phyloP scores from a whole-genome alignment of 53 echinoderm and acorn worm species.

The Temnopleurus reevesii region DNA sequence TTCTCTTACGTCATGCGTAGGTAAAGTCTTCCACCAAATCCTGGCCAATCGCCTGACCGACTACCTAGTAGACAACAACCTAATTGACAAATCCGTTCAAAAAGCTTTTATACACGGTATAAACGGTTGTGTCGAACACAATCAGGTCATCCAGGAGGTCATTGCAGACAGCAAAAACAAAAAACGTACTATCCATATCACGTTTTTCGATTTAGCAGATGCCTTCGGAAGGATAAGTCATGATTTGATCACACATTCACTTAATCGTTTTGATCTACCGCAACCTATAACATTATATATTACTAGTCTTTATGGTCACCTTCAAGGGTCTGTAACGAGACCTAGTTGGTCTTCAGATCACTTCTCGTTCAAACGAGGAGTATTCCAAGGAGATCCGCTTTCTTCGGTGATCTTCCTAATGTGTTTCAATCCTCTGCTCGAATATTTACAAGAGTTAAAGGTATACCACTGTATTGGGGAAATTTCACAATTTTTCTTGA shows the following conservation, averaged over 20 bases:
- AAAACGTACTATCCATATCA: neutral
- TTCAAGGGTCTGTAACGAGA: neutral
- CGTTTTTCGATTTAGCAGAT: conserved; percentile 50
- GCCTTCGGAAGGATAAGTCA: conserved; percentile 50
- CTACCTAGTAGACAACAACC: conserved; percentile 34
- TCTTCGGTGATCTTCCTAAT: conserved; percentile 46
- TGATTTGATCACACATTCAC: neutral
- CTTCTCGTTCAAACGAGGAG: conserved; percentile 19
- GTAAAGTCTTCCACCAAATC: conserved; percentile 55
- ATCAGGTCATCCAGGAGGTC: conserved; percentile 47
- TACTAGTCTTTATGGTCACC: neutral
- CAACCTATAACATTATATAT: neutral
- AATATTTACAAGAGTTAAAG: neutral
- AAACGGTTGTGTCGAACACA: conserved; percentile 57
- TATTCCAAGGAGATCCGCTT: conserved; percentile 58
- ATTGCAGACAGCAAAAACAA: neutral
- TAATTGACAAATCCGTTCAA: conserved; percentile 50
- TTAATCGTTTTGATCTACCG: neutral
- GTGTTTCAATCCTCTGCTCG: conserved; percentile 58
- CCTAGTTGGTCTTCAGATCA: neutral
- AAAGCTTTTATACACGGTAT: conserved; percentile 55
- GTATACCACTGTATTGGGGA: too few species aligned
- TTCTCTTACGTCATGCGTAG: conserved; percentile 44
- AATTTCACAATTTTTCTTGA: too few species aligned
- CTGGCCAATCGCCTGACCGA: conserved; percentile 9